Conservation (phyloP, 2,797 vertebrate species). For the Catostomus latipinnis region DNA sequence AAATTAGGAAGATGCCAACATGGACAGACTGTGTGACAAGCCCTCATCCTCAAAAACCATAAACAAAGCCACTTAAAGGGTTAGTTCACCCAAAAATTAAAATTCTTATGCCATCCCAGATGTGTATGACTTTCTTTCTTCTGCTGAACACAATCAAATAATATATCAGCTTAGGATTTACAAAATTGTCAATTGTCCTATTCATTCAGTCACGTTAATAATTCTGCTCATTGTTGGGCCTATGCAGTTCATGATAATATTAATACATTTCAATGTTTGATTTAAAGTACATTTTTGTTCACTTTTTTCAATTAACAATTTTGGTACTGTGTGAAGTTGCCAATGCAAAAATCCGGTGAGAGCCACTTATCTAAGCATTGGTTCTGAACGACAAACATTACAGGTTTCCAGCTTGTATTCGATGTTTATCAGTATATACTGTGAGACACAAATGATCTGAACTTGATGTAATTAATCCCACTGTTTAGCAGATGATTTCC, state of each 20-base stretch:
- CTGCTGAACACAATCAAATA: too few species aligned
- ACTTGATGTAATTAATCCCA: slow-evolving; percentile 34
- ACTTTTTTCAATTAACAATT: not conserved
- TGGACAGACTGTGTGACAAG: too few species aligned
- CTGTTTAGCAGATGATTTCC: slow-evolving; percentile 47
- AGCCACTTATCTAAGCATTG: not conserved
- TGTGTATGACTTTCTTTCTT: too few species aligned
- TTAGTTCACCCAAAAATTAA: too few species aligned
- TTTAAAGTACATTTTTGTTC: not conserved
- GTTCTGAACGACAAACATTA: not conserved
- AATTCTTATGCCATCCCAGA: too few species aligned
- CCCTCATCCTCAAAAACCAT: too few species aligned
- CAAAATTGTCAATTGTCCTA: not conserved
- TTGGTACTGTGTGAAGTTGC: not conserved
- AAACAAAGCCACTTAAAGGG: too few species aligned
- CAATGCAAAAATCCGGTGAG: not conserved
- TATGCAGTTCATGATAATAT: not conserved
- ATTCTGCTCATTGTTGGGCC: not conserved
- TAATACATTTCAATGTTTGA: not conserved
- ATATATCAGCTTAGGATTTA: not conserved
- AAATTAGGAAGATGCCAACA: too few species aligned
- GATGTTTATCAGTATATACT: slow-evolving; percentile 1
- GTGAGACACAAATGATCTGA: not conserved
- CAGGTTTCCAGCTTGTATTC: not conserved
- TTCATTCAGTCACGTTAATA: not conserved